These are phyloP conservation scores for Pharmacophagus antenor DNA, from an alignment of 2,888 invertebrate genomes.

Conservation along the genomic window DNA sequence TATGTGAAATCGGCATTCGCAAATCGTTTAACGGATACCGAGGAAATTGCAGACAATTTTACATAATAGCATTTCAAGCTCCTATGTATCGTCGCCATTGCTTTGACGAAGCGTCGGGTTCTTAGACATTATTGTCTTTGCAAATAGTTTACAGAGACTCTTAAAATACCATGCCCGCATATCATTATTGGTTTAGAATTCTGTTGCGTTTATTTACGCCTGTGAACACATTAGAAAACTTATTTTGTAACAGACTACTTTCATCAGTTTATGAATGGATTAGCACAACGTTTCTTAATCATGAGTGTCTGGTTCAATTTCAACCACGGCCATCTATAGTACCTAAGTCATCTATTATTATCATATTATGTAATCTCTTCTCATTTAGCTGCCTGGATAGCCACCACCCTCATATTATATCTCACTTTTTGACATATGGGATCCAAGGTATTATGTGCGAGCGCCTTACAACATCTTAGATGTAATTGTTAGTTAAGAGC, in stretches of 20 bases:
- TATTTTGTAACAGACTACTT: slow-evolving; percentile 29
- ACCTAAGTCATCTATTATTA: too few species aligned
- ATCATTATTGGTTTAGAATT: slow-evolving; percentile 9
- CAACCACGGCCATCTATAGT: too few species aligned
- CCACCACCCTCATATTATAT: too few species aligned
- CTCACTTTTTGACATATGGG: too few species aligned
- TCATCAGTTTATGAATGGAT: too few species aligned
- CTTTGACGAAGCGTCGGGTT: slow-evolving; percentile 41
- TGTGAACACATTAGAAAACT: slow-evolving; percentile 6
- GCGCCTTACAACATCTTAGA: too few species aligned
- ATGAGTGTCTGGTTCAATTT: too few species aligned
- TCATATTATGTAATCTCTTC: too few species aligned
- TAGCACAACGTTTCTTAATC: too few species aligned
- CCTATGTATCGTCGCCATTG: slow-evolving; percentile 43
- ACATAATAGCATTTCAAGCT: slow-evolving; percentile 66
- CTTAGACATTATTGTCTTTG: slow-evolving; percentile 38
- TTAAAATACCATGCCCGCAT: background rate
- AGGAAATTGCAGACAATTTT: slow-evolving; percentile 77
- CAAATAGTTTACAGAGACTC: slow-evolving; percentile 20
- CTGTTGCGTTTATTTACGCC: background rate
- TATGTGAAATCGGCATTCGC: slow-evolving; percentile 77
- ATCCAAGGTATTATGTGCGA: too few species aligned
- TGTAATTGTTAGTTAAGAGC: too few species aligned
- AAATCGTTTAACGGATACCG: slow-evolving; percentile 73
- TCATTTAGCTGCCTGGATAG: too few species aligned